Base-by-base conservation (phyloP, 2,797 vertebrate species). In the Halcyon smyrnensis region DNA sequence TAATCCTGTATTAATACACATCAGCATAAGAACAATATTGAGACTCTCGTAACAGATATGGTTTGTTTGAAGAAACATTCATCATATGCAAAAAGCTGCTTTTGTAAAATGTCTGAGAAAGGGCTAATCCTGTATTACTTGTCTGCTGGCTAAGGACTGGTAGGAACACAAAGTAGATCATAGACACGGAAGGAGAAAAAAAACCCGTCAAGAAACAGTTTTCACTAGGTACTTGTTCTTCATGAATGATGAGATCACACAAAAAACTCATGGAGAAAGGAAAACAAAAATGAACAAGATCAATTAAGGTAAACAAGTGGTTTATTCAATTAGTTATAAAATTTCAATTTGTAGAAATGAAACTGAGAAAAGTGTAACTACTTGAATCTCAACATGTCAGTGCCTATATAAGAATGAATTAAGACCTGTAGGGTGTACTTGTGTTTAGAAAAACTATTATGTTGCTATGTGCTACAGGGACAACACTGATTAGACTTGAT, bases 391-490 rank as follows among this genome's bases (percentile, higher is more conserved):
- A 36, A 51, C 14, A 60, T 43, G 45, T 79, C 68, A 68, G 32
- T 75, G 53, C 15, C 37, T 78, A 53, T 64, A 46, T 79, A 91
- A 81, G 30, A 80, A 63, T 71, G 7, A 90, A 76, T 74, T 76
- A 87, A 83, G 60, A 78, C 36, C 43, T 87, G 30, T 51, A 91
- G 71, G 48, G 71, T 87, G 45, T 62, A 82, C 11, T 25, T 79
- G 4, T 95, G 78, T 95, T 97, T 93, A 93, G 79, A 86, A 87
- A 88, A 82, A 51, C 28, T 92, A 25, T 89, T 92, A 75, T 15
- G 91, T 96, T 96, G 73, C 91, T 91, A 93, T 65, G 89, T 78
- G 76, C 57, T 93, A 86, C 89, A 80, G 65, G 46, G 80, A 78
- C 69, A 93, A 41, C 37, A 25, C 30, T 78, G 87, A 88, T 94